phyloP scores from a whole-genome alignment of 1,140 invertebrate genomes.

The Phthorimaea operculella region DNA sequence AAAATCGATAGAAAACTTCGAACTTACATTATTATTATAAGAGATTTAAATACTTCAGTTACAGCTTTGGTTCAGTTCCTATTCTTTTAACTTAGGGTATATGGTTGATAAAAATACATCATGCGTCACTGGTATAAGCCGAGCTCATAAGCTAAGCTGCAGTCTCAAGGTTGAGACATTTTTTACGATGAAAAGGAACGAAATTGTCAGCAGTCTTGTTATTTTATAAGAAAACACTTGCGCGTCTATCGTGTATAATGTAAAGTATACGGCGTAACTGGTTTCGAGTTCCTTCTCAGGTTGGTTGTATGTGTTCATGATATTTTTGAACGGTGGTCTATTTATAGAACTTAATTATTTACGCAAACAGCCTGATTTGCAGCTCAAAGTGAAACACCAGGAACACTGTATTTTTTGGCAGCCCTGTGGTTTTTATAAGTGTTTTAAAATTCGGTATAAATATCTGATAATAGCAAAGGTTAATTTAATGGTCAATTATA shows the following conservation, averaged over 20 bases:
- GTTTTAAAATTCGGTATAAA: not conserved
- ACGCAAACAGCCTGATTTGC: constrained; percentile 8
- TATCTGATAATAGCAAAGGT: not conserved
- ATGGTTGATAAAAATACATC: too few relatives aligned
- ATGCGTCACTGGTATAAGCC: too few relatives aligned
- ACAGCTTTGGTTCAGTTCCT: too few relatives aligned
- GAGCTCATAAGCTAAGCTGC: too few relatives aligned
- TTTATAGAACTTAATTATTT: constrained; percentile 1
- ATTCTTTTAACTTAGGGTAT: too few relatives aligned
- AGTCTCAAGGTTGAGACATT: too few relatives aligned
- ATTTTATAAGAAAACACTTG: too few relatives aligned
- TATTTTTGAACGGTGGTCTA: not conserved
- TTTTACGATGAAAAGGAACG: not conserved
- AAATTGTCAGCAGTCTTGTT: constrained; percentile 1
- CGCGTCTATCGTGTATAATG: not conserved
- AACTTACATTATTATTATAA: too few relatives aligned
- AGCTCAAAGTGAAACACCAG: constrained; percentile 15
- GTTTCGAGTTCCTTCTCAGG: constrained; percentile 16
- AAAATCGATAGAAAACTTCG: too few relatives aligned
- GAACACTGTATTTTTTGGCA: constrained; percentile 44
- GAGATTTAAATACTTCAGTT: too few relatives aligned
- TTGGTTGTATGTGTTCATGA: constrained; percentile 10
- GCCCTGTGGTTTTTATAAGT: constrained; percentile 41
- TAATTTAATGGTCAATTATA: too few relatives aligned
- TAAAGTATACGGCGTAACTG: constrained; percentile 25